Evolutionary conservation across 2,888 invertebrate species (phyloP).

Genomic region (Brachyptera putata): DNA sequence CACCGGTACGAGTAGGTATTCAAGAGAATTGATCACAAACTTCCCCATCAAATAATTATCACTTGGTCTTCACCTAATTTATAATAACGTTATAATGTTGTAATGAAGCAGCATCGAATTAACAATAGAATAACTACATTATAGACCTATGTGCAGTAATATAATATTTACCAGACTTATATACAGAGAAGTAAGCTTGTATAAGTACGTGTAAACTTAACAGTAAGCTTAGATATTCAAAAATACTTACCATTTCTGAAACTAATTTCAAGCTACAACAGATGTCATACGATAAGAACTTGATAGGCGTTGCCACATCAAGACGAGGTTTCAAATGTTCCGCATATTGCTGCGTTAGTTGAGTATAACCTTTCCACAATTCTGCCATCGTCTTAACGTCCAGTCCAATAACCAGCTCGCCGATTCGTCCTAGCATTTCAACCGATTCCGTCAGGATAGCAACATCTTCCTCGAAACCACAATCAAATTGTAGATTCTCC

Average conservation of each 20-base stretch:
- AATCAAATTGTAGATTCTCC: conserved; percentile 47
- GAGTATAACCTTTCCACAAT: conserved; percentile 52
- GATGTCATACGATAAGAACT: conserved; percentile 37
- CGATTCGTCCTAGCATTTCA: conserved; percentile 48
- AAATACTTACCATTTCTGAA: conserved; percentile 41
- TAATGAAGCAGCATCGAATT: too few relatives aligned
- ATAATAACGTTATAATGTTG: too few relatives aligned
- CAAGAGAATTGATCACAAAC: too few relatives aligned
- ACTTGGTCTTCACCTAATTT: too few relatives aligned
- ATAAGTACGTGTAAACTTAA: too few relatives aligned
- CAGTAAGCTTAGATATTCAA: too few relatives aligned
- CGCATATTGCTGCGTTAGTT: conserved; percentile 49
- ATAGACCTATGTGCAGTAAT: too few relatives aligned
- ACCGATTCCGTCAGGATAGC: conserved; percentile 47
- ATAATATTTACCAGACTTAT: too few relatives aligned
- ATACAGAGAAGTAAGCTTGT: too few relatives aligned
- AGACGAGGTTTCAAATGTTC: conserved; percentile 37
- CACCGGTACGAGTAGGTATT: too few relatives aligned
- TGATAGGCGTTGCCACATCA: conserved; percentile 27
- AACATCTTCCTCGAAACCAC: conserved; percentile 42
- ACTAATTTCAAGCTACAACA: conserved; percentile 41
- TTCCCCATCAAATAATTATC: too few relatives aligned
- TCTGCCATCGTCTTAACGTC: conserved; percentile 54
- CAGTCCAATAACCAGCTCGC: conserved; percentile 47
- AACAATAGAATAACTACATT: too few relatives aligned